phyloP scores from a whole-genome alignment of 2,113 vertebrate species.

The Zapus hudsonius region DNA sequence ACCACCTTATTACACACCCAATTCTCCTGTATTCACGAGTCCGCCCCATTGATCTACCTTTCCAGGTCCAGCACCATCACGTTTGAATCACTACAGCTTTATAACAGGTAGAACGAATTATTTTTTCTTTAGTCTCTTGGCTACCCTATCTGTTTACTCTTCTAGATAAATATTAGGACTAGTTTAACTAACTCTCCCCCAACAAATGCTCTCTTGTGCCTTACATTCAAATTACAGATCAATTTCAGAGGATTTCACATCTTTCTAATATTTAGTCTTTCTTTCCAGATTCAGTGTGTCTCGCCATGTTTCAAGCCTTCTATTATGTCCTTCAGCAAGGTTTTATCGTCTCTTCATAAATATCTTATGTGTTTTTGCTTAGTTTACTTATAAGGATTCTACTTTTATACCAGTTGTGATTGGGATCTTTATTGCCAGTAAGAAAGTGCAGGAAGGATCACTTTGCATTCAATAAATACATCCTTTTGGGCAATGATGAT shows the following conservation, averaged over 20 bases:
- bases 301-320: constrained; percentile 29
- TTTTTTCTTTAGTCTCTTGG: constrained; percentile 34
- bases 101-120: neutral
- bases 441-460: neutral
- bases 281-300: neutral
- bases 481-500: neutral
- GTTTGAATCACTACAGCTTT: constrained; percentile 48
- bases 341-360: constrained; percentile 60
- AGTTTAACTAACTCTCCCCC: neutral
- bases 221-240: constrained; percentile 47
- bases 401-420: constrained; percentile 43
- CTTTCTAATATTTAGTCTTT: constrained; percentile 44
- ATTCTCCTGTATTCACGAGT: neutral
- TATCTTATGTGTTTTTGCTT: constrained; percentile 19
- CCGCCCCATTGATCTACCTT: neutral
- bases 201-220: constrained; percentile 1
- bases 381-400: constrained; percentile 48
- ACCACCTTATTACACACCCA: neutral
- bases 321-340: constrained; percentile 46
- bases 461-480: constrained; percentile 28
- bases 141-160: constrained; percentile 40
- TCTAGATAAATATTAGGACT: constrained; percentile 45
- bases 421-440: neutral
- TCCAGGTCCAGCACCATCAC: neutral
- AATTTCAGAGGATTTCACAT: constrained; percentile 42